A percentile compares a stretch with the other conserved stretches of the same genome.
These are phyloP conservation scores for Exephanes ischioxanthus DNA, from an alignment of 2,888 invertebrate species.

Conservation along the genomic window DNA sequence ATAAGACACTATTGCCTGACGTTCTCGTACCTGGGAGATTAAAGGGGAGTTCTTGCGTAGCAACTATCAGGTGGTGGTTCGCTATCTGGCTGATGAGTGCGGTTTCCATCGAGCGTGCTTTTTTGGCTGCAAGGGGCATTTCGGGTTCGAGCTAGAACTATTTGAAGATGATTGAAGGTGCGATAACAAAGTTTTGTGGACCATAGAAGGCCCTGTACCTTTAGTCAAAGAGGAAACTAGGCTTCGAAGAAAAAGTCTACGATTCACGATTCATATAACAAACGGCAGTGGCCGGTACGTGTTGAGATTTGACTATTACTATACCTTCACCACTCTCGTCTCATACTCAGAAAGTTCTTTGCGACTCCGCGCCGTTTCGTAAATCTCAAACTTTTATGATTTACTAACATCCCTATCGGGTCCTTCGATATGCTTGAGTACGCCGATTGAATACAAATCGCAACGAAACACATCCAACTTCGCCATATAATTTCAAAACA, in stretches of 20 bases:
- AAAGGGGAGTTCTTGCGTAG: not conserved
- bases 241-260: not conserved
- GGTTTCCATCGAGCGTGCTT: not conserved
- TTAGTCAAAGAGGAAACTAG: not conserved
- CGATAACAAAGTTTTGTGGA: not conserved
- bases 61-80: not conserved
- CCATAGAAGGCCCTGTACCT: not conserved
- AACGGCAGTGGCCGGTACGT: slow-evolving; percentile 2
- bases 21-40: not conserved
- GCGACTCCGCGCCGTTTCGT: slow-evolving; percentile 32
- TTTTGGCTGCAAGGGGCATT: not conserved
- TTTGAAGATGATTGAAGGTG: not conserved
- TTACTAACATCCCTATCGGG: not conserved
- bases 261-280: slow-evolving; percentile 2
- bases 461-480: not conserved
- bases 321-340: slow-evolving; percentile 30
- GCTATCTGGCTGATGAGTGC: not conserved
- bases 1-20: not conserved
- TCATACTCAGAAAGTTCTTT: slow-evolving; percentile 12
- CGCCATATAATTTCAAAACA: not conserved
- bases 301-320: not conserved
- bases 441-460: slow-evolving; percentile 54
- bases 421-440: not conserved
- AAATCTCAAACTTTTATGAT: slow-evolving; percentile 46
- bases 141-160: not conserved